These are phyloP conservation scores for Aquatica leii DNA, from an alignment of 2,888 invertebrate species.

Conservation along the genomic window DNA sequence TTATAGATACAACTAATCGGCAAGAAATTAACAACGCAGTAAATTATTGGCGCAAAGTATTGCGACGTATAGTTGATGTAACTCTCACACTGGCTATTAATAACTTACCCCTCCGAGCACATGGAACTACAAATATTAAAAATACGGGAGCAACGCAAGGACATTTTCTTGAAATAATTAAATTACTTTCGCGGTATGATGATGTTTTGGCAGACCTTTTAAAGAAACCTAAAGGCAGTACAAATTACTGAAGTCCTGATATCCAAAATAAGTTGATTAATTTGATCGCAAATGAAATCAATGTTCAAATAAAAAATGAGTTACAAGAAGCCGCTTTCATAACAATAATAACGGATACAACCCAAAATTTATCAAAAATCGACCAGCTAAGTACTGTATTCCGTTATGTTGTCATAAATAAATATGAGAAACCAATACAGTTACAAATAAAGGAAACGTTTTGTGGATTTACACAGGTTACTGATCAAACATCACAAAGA, in stretches of 20 bases:
- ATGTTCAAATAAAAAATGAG: neutral
- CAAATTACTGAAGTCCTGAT: neutral
- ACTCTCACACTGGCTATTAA: neutral
- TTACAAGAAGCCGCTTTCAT: neutral
- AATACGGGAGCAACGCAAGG: neutral
- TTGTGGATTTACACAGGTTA: neutral
- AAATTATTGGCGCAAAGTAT: neutral
- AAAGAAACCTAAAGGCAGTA: too few species aligned
- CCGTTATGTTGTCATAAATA: neutral
- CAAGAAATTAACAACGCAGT: neutral
- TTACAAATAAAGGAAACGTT: too few species aligned
- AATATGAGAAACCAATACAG: neutral
- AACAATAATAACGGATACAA: neutral
- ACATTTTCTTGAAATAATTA: neutral
- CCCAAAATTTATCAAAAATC: neutral
- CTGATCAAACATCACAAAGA: neutral
- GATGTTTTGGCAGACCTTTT: too few species aligned
- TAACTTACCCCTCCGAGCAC: neutral
- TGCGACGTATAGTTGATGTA: neutral
- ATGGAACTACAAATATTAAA: neutral
- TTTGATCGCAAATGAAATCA: neutral
- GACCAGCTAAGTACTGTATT: neutral
- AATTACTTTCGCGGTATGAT: too few species aligned
- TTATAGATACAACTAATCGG: neutral
- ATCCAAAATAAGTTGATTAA: neutral